Conservation (phyloP, 2,113 vertebrate species). For the Leucoraja erinaceus region DNA sequence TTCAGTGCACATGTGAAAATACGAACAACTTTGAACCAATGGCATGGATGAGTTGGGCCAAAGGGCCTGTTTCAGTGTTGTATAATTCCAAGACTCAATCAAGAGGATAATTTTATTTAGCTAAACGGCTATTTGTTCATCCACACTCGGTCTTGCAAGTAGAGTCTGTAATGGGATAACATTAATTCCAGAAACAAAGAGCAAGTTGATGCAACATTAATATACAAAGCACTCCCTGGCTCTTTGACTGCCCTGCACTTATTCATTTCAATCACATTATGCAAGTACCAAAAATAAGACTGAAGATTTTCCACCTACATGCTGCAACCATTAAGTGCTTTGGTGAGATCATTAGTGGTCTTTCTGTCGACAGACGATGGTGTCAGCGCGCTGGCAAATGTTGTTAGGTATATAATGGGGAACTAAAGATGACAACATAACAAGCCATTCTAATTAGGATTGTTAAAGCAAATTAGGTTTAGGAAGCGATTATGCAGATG, state of each 20-base stretch:
- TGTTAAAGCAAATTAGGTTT: slow-evolving; percentile 19
- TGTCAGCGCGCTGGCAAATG: slow-evolving; percentile 9
- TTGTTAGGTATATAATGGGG: not conserved
- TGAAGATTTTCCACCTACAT: not conserved
- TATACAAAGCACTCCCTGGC: not conserved
- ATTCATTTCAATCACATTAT: slow-evolving; percentile 11
- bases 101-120: not conserved
- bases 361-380: not conserved
- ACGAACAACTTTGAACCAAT: too few relatives aligned
- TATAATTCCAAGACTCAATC: not conserved
- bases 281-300: not conserved
- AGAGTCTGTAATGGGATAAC: not conserved
- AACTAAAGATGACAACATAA: not conserved
- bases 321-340: not conserved
- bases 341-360: slow-evolving; percentile 14
- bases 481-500: slow-evolving; percentile 24
- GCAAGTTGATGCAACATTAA: not conserved
- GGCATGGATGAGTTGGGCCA: too few relatives aligned
- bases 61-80: too few relatives aligned
- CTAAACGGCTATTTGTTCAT: not conserved
- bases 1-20: too few relatives aligned
- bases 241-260: not conserved
- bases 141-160: not conserved
- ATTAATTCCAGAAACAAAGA: not conserved
- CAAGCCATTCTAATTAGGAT: slow-evolving; percentile 22